These are phyloP conservation scores for Calcarius ornatus DNA, from an alignment of 2,113 vertebrate genomes.

Conservation along the genomic window DNA sequence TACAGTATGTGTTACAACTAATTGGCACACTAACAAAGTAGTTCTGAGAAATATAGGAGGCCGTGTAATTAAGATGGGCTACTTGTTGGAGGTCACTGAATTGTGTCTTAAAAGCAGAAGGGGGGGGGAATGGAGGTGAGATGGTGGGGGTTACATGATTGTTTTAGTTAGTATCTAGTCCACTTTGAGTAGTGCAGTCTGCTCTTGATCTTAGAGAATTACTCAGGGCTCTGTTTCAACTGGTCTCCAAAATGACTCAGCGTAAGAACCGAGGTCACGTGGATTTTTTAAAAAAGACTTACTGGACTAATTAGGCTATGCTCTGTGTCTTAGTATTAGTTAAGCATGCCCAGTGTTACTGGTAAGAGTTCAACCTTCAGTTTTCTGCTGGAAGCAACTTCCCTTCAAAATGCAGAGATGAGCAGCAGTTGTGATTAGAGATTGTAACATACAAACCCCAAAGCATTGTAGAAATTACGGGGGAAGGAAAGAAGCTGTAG, in stretches of 20 bases:
- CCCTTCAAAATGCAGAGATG: constrained; percentile 29
- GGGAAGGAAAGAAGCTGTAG: constrained; percentile 38
- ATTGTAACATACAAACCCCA: constrained; percentile 44
- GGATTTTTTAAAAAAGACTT: background rate
- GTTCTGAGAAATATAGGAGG: background rate
- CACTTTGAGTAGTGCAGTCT: background rate
- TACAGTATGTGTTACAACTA: background rate
- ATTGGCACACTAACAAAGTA: background rate
- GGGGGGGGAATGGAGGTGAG: background rate
- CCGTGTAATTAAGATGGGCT: fast-evolving
- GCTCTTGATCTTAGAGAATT: background rate
- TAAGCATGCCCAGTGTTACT: constrained; percentile 42
- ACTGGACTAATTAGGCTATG: constrained; percentile 36
- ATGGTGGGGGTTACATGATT: background rate
- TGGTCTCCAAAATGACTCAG: constrained; percentile 50
- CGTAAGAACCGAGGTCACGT: background rate
- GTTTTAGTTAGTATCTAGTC: background rate
- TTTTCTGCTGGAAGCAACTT: constrained; percentile 67
- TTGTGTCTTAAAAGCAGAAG: background rate
- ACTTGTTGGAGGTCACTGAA: background rate
- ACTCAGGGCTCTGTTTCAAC: constrained; percentile 28
- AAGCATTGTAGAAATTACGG: constrained; percentile 29
- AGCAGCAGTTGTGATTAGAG: constrained; percentile 49
- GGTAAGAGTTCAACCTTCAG: constrained; percentile 35
- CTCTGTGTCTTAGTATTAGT: constrained; percentile 53